Evolutionary conservation across 2,113 vertebrate species (phyloP), one percentile per base, ranked within the genome.

Genomic region (Platichthys flesus): DNA sequence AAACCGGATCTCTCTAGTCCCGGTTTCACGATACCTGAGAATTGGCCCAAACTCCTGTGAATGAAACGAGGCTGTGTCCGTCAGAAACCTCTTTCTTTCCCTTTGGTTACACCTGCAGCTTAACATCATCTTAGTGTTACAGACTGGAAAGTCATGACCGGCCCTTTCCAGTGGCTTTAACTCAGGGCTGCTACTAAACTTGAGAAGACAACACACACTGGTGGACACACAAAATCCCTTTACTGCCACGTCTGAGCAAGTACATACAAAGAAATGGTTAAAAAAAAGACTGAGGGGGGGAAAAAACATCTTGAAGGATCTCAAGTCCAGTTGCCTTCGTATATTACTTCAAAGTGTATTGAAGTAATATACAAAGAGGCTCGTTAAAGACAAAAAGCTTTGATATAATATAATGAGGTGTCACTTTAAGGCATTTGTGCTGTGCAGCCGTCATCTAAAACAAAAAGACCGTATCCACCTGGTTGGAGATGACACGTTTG

Each of bases 21-120:
- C 67, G 40, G 0, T 59, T 4, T 58, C 12, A 24, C 73, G 37
- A 84, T 72, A 70, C 90, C 86, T 87, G 88, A 91, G 84, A 71
- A 67, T 16, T 54, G 37, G 76, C 71, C 66, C 66, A 69, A 81
- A 8, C 2, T 52, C 18, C 31, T 58, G 45, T 63, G 56, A 63
- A 71, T 69, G 26, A 78, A 1, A 0, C 3, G n/a, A 72, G 21
- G 24, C 21, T n/a, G 20, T 5, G 10, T 83, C 69, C 61, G 62
- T n/a, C 71, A 37, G 26, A 3, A 72, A 69, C 23, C 40, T 58
- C 13, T 61, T 64, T 52, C 7, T 58, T 45, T 61, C 68, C 63
- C 49, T 74, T 71, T 15, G 4, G 21, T 51, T 4, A 26, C 7
- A 37, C 20, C n/a, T 67, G 24, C 28, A 52, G 6, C 6, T 18